Percentiles rank a stretch among this genome's conserved stretches.
Evolutionary conservation across 2,113 vertebrate genomes (phyloP).

Genomic region (Dunckerocampus dactyliophorus): DNA sequence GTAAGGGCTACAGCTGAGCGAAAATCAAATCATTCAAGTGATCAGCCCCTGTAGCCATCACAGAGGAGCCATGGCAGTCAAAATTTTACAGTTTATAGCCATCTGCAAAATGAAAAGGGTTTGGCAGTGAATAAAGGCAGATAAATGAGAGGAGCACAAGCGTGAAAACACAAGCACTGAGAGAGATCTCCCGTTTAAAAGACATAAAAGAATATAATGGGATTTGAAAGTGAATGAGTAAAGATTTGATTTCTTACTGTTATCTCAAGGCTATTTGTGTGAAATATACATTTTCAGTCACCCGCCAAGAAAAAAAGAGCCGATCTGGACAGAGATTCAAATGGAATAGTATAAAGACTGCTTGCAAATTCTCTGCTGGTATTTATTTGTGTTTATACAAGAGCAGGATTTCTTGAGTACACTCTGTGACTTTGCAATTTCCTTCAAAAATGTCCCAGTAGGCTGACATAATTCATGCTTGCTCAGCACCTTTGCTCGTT

Average conservation of each 20-base stretch:
- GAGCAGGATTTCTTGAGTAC: neutral
- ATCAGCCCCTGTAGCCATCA: slow-evolving; percentile 17
- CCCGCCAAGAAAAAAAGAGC: neutral
- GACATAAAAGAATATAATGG: slow-evolving; percentile 14
- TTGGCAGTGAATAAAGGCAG: slow-evolving; percentile 8
- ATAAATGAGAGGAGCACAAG: slow-evolving; percentile 3
- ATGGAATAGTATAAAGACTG: neutral
- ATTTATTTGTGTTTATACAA: neutral
- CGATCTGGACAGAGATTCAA: neutral
- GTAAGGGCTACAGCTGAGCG: slow-evolving; percentile 9
- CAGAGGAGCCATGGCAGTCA: slow-evolving; percentile 3
- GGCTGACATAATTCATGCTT: neutral
- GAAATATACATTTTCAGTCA: slow-evolving; percentile 17
- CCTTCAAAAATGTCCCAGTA: neutral
- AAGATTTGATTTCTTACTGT: neutral
- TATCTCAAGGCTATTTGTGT: slow-evolving; percentile 1
- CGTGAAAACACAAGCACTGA: neutral
- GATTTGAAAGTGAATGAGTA: slow-evolving; percentile 9
- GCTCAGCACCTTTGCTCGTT: neutral
- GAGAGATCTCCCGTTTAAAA: neutral
- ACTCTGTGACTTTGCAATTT: neutral
- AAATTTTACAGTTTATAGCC: slow-evolving; percentile 4
- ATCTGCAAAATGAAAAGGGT: slow-evolving; percentile 9
- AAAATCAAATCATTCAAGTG: slow-evolving; percentile 38
- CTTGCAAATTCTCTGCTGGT: neutral